Base-by-base conservation (phyloP, 2,797 vertebrate genomes). In the Pseudochromis fuscus region DNA sequence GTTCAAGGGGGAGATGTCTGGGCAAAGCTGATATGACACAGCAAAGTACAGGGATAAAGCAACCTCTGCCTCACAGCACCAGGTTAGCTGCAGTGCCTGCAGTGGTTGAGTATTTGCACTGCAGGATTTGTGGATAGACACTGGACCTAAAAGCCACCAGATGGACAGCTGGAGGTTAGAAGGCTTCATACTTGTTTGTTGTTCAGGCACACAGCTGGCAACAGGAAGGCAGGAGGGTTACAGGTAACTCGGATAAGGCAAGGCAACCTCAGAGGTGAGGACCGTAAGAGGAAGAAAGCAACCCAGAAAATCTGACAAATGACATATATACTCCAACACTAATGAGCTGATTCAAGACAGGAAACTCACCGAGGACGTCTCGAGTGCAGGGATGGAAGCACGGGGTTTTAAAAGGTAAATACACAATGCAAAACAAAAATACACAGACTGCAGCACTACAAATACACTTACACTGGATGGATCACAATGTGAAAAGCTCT, bases 291-390 rank as follows among this genome's bases (percentile, higher is more conserved):
- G 52, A 79, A 60, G 48, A 68, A 79, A 79, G 69, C 63, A 73
- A 70, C 61, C 35, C 42, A 48, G 62, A 67, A 64, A 68, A 84
- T 70, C 69, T 77, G 79, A 89, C 75, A 87, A 87, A 86, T 79
- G 67, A 82, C 57, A 62, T 53, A 71, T 59, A 62, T 25, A 75
- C 65, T 76, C 66, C 52, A 74, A 69, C 77, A 66, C 75, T 80
- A 86, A 87, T 89, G 79, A 84, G 73, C 82, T 72, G 65, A 84
- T 67, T 74, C 52, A 77, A 78, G 75, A 72, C 66, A 77, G 63
- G 53, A 46, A 72, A 57, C 67, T 84, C 65, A 60, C 49, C 13
- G 46, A 72, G 48, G 53, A 61, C 65, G 74, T 80, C 72, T 48
- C 42, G 46, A 58, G 61, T 49, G 46, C 66, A 69, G 45, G 49